A percentile compares a stretch with the other conserved stretches of the same genome.
These are phyloP conservation scores for Aphodius granarius DNA, from an alignment of 2,888 invertebrate species.

Conservation along the genomic window DNA sequence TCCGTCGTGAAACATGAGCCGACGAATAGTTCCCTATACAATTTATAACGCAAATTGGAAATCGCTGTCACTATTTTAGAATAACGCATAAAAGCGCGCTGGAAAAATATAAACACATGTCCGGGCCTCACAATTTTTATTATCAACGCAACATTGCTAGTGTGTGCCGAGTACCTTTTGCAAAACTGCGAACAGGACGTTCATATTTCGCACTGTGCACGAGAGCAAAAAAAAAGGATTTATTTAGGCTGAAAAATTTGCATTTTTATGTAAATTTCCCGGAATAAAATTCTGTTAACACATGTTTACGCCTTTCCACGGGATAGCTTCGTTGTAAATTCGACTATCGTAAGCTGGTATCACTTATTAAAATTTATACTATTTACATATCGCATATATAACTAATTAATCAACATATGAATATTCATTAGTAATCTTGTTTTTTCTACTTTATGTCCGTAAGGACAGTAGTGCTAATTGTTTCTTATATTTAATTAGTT, in stretches of 20 bases:
- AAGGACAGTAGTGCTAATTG: slow-evolving; percentile 11
- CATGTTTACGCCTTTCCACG: background rate
- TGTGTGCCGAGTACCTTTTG: background rate
- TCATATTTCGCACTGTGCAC: background rate
- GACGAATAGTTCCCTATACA: background rate
- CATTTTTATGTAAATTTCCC: background rate
- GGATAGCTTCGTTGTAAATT: background rate
- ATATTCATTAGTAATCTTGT: background rate
- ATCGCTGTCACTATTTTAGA: background rate
- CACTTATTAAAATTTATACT: background rate
- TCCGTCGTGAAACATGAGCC: background rate
- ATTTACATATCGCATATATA: background rate
- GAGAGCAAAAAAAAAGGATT: background rate
- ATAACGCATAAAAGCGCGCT: background rate
- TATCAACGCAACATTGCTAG: background rate
- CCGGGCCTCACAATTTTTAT: background rate
- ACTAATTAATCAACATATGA: background rate
- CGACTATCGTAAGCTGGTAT: background rate
- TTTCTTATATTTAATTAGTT: slow-evolving; percentile 7
- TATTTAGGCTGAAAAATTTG: background rate
- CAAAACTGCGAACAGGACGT: background rate
- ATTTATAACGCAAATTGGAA: background rate
- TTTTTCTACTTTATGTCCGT: background rate
- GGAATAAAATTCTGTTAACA: background rate
- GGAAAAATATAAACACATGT: background rate